Evolutionary conservation across 2,797 vertebrate genomes (phyloP).

Genomic region (Chaenodraco wilsoni): DNA sequence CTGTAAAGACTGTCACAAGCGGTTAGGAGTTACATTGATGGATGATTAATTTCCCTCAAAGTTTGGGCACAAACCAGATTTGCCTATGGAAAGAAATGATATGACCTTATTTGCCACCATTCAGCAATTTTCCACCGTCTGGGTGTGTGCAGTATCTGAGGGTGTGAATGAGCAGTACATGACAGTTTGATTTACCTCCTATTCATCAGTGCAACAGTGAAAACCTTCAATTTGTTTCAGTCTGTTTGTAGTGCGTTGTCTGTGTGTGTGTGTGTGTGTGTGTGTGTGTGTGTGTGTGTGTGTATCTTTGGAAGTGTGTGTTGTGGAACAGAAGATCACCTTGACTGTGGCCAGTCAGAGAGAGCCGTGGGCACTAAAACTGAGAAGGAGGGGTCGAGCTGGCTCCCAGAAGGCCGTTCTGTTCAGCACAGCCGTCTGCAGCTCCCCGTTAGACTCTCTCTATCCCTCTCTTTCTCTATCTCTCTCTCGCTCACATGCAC

Average conservation of each 20-base stretch:
- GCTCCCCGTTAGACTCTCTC: slow-evolving; percentile 49
- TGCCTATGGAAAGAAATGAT: slow-evolving; percentile 53
- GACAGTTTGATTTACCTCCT: slow-evolving; percentile 33
- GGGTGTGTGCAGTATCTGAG: slow-evolving; percentile 17
- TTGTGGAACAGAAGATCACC: slow-evolving; percentile 78
- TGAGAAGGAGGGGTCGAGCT: slow-evolving; percentile 74
- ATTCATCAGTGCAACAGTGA: slow-evolving; percentile 40
- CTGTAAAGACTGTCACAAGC: slow-evolving; percentile 69
- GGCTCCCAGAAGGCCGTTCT: slow-evolving; percentile 81
- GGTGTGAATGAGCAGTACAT: slow-evolving; percentile 26
- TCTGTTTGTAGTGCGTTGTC: slow-evolving; percentile 42
- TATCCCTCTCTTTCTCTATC: slow-evolving; percentile 31
- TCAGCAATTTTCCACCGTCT: slow-evolving; percentile 36
- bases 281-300: slow-evolving; percentile 35
- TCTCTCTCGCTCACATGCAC: slow-evolving; percentile 16
- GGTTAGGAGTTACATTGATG: slow-evolving; percentile 55
- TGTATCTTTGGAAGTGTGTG: slow-evolving; percentile 65
- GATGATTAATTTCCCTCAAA: slow-evolving; percentile 61
- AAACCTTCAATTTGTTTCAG: slow-evolving; percentile 25
- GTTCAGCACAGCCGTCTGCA: slow-evolving; percentile 75
- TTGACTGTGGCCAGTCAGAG: slow-evolving; percentile 84
- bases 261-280: slow-evolving; percentile 22
- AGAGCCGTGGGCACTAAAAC: slow-evolving; percentile 82
- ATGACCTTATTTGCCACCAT: slow-evolving; percentile 43
- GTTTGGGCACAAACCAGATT: slow-evolving; percentile 47